Base-by-base conservation (phyloP, 2,888 invertebrate genomes). In the Zygogramma bicolorata region DNA sequence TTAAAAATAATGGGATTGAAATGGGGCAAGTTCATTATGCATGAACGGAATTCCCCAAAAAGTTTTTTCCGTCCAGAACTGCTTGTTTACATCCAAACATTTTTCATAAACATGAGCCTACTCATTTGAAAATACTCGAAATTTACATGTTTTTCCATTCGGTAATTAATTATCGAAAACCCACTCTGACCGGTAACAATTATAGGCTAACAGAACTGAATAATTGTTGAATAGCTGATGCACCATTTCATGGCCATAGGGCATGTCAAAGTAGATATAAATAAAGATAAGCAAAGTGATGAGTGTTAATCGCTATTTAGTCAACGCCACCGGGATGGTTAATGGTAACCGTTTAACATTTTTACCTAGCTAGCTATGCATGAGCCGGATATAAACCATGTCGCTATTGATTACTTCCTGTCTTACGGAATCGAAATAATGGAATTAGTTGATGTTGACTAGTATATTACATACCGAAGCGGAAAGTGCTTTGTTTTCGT, bases 291-390 rank as follows among this genome's bases (percentile, higher is more conserved):
- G 72, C 8, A 67, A 74, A 68, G 62, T 76, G 76, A 76, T 70
- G 76, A 76, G 76, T 76, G 72, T 83, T 85, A 84, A 85, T 83
- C 81, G 84, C 75, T 81, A 80, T 83, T 84, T 84, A 83, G 81
- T 77, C 81, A 76, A 74, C 76, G 80, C 72, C 74, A 65, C 59
- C 68, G 62, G 25, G 68, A 68, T 68, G 66, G 65, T 74, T 59
- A 71, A 80, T 77, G 78, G 79, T 81, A 80, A 84, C 83, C 84
- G 83, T 84, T 84, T 83, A 83, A 81, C 85, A 84, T 84, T 79
- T 71, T 75, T 82, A 84, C 84, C 83, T 81, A 82, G 82, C 78
- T 81, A 79, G 75, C 68, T 66, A 68, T 31, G 59, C 31, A 38
- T 40, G 59, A 68, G 40, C 69, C 18, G 22, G 38, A 42, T 31